Base-by-base conservation (phyloP, 2,113 vertebrate species). In the Lepus americanus region DNA sequence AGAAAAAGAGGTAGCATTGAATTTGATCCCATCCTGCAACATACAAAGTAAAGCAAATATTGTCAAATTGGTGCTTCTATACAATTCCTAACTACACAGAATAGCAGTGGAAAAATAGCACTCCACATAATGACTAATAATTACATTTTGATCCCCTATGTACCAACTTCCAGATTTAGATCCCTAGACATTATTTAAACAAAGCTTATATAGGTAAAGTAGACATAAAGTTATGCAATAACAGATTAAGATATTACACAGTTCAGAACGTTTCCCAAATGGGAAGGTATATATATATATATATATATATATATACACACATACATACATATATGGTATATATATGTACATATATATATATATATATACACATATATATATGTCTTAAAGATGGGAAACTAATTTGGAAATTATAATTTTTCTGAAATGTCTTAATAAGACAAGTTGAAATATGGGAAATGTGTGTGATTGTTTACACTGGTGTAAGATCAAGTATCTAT, bases 1-100 rank as follows among this genome's bases (percentile, higher is more conserved):
- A 70, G 20, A 39, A 51, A 91, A 89, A 73, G 39, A 44, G 63
- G 64, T 66, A 92, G 36, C 27, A 86, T 89, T 89, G 78, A 78
- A 96, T 22, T 67, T 49, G 67, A 63, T 36, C 7, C 66, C 63
- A 63, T 61, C 81, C 51, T 20, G 0, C n/a, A 78, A 17, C 22
- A 44, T 55, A 86, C 16, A 81, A 89, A 94, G 19, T 64, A 66
- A 93, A 66, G 27, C 53, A 95, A 76, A 51, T 82, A 9, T 27
- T 77, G 12, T 66, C 63, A 70, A 81, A 70, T 22, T 27, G 69
- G 66, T 86, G 27, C 14, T 78, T 10, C 16, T 64, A 3, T 5
- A 12, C 22, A 66, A 72, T 44, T 72, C n/a, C 29, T 77, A 61
- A 76, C 22, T 6, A 33, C n/a, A 33, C 4, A 79, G 22, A 39